Evolutionary conservation across 2,888 invertebrate species (phyloP), one percentile per base, ranked within the genome.

Genomic region (Piscicola geometra): DNA sequence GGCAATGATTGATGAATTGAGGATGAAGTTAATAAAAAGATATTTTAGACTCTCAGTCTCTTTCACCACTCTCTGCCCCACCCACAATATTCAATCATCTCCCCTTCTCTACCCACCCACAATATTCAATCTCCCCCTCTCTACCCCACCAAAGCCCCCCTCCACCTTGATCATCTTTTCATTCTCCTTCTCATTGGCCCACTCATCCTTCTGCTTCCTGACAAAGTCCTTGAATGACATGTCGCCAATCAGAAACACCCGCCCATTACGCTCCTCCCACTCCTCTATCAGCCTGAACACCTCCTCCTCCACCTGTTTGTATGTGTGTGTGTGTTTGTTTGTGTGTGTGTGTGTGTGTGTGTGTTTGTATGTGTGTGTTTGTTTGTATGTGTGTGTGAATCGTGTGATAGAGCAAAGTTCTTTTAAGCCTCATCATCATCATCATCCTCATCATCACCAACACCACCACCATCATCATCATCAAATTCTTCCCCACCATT

Each of bases 101-200:
- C n/a, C n/a, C n/a, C n/a, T n/a, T n/a, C n/a, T n/a, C n/a, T n/a
- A n/a, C n/a, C n/a, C n/a, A n/a, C n/a, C n/a, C n/a, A n/a, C n/a
- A n/a, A n/a, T n/a, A n/a, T n/a, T n/a, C n/a, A n/a, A n/a, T n/a
- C n/a, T n/a, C n/a, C n/a, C n/a, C n/a, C n/a, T n/a, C n/a, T 33
- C 21, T 0, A 35, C 9, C n/a, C n/a, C 15, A 9, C 25, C 9
- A 64, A n/a, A 64, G n/a, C 9, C n/a, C 64, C 12, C 9, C 64
- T 81, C 76, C 80, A 85, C 85, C 81, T 84, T 79, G 75, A 83
- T 81, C 75, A 81, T 81, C 71, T 85, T 85, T 76, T 85, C 83
- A 50, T 81, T 80, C 35, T 82, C 81, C 79, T 84, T 84, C 47
- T 81, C 78, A 18, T 80, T 79, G 36, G 82, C 80, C 78, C 81